Evolutionary conservation across 1,140 invertebrate genomes (phyloP), one percentile per base, ranked within the genome.

Genomic region (Ericerus pela): DNA sequence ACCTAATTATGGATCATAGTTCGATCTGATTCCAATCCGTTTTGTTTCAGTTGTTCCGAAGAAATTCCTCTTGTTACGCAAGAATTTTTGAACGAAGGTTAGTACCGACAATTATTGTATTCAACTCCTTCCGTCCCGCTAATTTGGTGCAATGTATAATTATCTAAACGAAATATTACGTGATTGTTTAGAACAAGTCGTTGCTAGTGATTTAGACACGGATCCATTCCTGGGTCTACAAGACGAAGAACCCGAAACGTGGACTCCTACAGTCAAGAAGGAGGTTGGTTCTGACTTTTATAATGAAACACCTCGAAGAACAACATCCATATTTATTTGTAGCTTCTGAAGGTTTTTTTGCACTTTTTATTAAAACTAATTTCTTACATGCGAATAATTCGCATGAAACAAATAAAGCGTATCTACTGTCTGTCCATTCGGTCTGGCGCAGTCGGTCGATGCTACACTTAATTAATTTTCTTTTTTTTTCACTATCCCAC

Each of bases 191-290:
- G 67, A 62, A 59, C 79, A 71, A 2, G 67, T 82, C 26, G 79
- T 76, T 28, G 73, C 78, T 2, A 72, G 73, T 29, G 79, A 81
- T 64, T 71, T 88, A 12, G 71, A 79, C 33, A 79, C 85, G 1
- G 89, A 95, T 67, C 80, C 85, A 0, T 75, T 79, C 26, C 69
- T 93, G 24, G 82, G 84, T 1, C 69, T 95, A 16, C 79, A 80
- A 1, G 79, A 84, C 36, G 78, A 81, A 14, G 91, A 96, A 66
- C 81, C 85, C 0, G 91, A 95, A 66, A 87, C 87, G 0, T 96
- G 91, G 92, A 88, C 84, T 24, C 81, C 85, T 0, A 82, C 85
- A 27, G 86, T 92, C 30, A 86, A 89, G 12, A 88, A 88, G 62
- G 89, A 90, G 67, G 66, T 74, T 36, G 60, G 73, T 18, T 70